phyloP scores from a whole-genome alignment of 2,113 vertebrate species.

The Phaethon lepturus region DNA sequence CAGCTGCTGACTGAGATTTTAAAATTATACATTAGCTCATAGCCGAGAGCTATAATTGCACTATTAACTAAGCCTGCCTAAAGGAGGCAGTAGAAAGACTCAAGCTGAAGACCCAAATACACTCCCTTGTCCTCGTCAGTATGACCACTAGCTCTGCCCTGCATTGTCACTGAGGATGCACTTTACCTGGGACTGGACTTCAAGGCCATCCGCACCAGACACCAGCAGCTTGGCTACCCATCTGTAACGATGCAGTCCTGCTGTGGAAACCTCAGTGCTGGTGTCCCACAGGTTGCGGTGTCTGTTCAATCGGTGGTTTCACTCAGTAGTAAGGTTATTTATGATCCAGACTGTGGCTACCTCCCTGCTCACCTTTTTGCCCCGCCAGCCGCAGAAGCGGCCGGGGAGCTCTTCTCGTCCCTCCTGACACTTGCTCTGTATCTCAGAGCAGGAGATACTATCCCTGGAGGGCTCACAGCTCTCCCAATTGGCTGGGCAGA shows the following conservation, averaged over 20 bases:
- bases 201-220: neutral
- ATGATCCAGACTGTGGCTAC: neutral
- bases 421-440: neutral
- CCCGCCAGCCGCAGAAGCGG: neutral
- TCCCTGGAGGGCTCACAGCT: neutral
- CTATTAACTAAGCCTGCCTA: neutral
- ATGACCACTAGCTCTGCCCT: neutral
- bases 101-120: neutral
- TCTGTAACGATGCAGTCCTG: fast-evolving
- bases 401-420: neutral
- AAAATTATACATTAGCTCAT: neutral
- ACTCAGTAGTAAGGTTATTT: neutral
- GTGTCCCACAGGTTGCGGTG: neutral
- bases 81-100: neutral
- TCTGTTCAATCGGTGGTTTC: neutral
- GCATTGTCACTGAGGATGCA: neutral
- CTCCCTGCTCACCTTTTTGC: neutral
- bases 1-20: neutral
- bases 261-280: neutral
- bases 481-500: neutral
- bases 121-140: neutral
- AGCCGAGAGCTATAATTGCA: neutral
- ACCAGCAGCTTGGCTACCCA: fast-evolving
- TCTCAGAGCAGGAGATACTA: neutral
- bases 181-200: neutral